phyloP scores from a whole-genome alignment of 2,797 vertebrate species.

The Florisuga fusca region DNA sequence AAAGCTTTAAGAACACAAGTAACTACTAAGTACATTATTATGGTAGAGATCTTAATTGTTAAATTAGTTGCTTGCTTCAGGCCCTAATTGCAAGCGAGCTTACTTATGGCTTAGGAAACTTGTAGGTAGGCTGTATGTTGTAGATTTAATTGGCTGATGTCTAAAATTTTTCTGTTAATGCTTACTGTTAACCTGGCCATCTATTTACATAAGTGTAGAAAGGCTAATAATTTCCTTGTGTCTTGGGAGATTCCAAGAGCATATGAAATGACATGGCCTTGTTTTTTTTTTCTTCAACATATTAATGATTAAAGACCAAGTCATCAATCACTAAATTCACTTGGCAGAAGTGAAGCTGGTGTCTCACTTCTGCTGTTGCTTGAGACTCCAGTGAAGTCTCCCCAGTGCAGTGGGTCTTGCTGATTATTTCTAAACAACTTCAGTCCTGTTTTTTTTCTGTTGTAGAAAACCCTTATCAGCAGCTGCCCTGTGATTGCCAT shows the following conservation, averaged over 20 bases:
- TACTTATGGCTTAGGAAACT: not conserved
- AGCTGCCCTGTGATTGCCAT: conserved; percentile 92
- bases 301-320: not conserved
- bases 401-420: not conserved
- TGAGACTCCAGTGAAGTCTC: not conserved
- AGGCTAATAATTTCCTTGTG: not conserved
- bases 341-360: not conserved
- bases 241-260: not conserved
- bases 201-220: not conserved
- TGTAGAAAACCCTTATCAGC: conserved; percentile 86
- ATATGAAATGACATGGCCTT: not conserved
- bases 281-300: not conserved
- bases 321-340: not conserved
- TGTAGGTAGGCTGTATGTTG: not conserved
- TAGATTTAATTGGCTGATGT: not conserved
- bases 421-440: not conserved
- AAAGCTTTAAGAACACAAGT: not conserved
- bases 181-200: not conserved
- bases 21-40: not conserved
- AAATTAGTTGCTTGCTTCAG: not conserved
- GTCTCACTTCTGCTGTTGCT: not conserved
- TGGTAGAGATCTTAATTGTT: not conserved
- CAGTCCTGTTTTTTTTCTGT: not conserved
- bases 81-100: not conserved
- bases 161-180: not conserved